phyloP scores from a whole-genome alignment of 2,888 invertebrate species.

The Macrophya alboannulata region DNA sequence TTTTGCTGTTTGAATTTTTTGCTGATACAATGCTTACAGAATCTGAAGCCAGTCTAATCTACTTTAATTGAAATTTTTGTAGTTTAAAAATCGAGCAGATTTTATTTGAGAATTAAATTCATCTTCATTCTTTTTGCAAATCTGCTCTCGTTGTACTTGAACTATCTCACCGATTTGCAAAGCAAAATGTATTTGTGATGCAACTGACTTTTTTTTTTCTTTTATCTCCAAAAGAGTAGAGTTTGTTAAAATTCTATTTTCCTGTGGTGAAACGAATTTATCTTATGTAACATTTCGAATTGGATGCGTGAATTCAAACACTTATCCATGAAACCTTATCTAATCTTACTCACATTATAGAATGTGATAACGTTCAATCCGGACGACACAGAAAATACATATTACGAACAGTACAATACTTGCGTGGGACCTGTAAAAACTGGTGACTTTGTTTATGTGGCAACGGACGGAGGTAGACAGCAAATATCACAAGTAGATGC shows the following conservation, averaged over 20 bases:
- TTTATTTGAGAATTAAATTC: neutral
- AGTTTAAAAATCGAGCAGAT: neutral
- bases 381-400: conserved; percentile 90
- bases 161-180: neutral
- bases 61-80: too few species aligned
- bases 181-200: too few species aligned
- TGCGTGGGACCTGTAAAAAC: conserved; percentile 92
- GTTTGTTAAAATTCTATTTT: neutral
- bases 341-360: conserved; percentile 79
- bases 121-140: neutral
- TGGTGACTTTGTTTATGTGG: conserved; percentile 97
- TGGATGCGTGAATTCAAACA: conserved; percentile 46
- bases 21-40: too few species aligned
- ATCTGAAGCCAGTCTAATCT: neutral
- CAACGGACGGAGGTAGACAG: conserved; percentile 94
- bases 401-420: conserved; percentile 96
- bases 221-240: neutral
- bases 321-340: conserved; percentile 54
- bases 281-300: conserved; percentile 34
- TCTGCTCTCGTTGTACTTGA: neutral
- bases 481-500: conserved; percentile 96
- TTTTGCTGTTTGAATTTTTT: conserved; percentile 57
- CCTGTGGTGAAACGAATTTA: neutral
- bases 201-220: too few species aligned
- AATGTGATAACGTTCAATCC: conserved; percentile 90